These are phyloP conservation scores for Elgaria multicarinata DNA, from an alignment of 2,113 vertebrate genomes.

Conservation along the genomic window DNA sequence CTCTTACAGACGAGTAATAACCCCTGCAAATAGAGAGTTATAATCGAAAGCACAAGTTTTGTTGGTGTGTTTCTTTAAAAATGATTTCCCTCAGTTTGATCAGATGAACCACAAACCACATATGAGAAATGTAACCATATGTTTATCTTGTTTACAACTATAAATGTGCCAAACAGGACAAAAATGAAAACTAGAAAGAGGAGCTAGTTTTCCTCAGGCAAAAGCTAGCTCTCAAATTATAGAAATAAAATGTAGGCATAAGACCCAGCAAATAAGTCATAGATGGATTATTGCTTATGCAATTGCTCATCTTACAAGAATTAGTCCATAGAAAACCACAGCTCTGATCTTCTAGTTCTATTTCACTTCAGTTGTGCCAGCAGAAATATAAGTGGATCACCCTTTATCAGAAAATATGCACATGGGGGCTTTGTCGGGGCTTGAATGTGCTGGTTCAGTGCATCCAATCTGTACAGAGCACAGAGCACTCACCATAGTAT, in stretches of 20 bases:
- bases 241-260: conserved; percentile 28
- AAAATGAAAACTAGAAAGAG: conserved; percentile 10
- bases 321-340: background rate
- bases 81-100: conserved; percentile 47
- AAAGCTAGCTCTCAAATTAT: background rate
- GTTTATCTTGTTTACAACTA: conserved; percentile 38
- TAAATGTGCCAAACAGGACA: conserved; percentile 36
- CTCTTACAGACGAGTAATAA: conserved; percentile 43
- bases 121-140: conserved; percentile 47
- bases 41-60: conserved; percentile 19
- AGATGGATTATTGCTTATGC: conserved; percentile 4
- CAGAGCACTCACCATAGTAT: background rate
- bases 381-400: background rate
- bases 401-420: background rate
- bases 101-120: conserved; percentile 46
- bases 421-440: background rate
- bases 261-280: background rate
- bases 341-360: background rate
- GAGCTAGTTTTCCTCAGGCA: conserved; percentile 22
- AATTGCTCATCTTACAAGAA: conserved; percentile 1
- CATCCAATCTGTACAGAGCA: background rate
- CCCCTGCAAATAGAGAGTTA: conserved; percentile 21
- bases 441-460: background rate
- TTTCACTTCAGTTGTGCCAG: background rate
- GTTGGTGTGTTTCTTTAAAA: background rate